These are phyloP conservation scores for Apotomis turbidana DNA, from an alignment of 2,888 invertebrate species.

Conservation along the genomic window DNA sequence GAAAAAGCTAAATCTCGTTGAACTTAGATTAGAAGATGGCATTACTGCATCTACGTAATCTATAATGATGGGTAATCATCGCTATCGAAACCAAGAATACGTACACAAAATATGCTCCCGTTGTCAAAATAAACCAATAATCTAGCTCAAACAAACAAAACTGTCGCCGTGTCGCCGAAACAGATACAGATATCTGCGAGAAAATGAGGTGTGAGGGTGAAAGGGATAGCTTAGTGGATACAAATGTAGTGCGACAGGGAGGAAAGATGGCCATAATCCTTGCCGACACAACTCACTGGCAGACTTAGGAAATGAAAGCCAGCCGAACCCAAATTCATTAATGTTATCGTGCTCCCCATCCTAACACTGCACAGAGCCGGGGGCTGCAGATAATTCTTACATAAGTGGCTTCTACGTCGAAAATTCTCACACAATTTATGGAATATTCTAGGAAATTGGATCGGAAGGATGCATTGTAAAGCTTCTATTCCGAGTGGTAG, in stretches of 20 bases:
- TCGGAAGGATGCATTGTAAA: background rate
- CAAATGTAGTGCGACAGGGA: conserved; percentile 48
- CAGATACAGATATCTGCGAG: conserved; percentile 51
- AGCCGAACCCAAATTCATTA: conserved; percentile 72
- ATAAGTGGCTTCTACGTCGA: conserved; percentile 23
- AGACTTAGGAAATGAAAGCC: conserved; percentile 71
- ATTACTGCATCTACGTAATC: background rate
- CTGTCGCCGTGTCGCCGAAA: conserved; percentile 47
- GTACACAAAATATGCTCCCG: background rate
- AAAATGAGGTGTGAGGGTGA: conserved; percentile 51
- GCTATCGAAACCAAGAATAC: background rate
- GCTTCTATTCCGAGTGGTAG: background rate
- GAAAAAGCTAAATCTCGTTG: too few species aligned
- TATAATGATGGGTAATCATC: background rate
- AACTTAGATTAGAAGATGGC: too few species aligned
- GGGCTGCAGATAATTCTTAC: conserved; percentile 53
- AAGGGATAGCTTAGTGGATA: conserved; percentile 20
- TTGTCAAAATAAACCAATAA: conserved; percentile 41
- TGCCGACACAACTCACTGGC: conserved; percentile 56
- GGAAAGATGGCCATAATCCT: conserved; percentile 56
- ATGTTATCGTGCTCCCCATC: conserved; percentile 68
- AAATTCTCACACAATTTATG: conserved; percentile 15
- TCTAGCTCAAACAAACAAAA: conserved; percentile 45
- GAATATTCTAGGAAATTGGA: conserved; percentile 15
- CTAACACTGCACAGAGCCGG: conserved; percentile 54